A percentile compares a stretch with the other conserved stretches of the same genome.
Conservation (phyloP, 2,113 vertebrate species). For the Willisornis vidua region DNA sequence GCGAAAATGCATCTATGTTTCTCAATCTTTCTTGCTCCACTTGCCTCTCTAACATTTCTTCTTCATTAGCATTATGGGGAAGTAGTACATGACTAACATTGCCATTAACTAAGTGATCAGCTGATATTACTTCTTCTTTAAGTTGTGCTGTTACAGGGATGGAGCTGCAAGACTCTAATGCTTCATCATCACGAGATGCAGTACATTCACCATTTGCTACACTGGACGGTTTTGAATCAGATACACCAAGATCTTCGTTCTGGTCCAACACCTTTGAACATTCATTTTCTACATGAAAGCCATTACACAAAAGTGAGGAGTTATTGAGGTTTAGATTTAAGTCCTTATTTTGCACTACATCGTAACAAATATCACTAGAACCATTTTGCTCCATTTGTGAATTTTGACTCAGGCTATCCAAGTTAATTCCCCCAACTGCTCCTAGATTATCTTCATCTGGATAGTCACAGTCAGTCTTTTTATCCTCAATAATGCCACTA, state of each 20-base stretch:
- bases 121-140: conserved; percentile 64
- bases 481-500: conserved; percentile 70
- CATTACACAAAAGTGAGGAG: conserved; percentile 78
- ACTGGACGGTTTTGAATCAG: conserved; percentile 63
- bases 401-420: conserved; percentile 60
- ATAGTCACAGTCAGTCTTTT: conserved; percentile 76
- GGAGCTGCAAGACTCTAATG: conserved; percentile 73
- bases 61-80: conserved; percentile 76
- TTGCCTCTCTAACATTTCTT: conserved; percentile 75
- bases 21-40: conserved; percentile 78
- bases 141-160: conserved; percentile 75
- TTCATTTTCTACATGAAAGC: conserved; percentile 76
- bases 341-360: conserved; percentile 58
- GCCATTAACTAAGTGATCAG: conserved; percentile 83
- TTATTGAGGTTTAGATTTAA: conserved; percentile 57
- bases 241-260: conserved; percentile 58
- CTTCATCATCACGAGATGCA: conserved; percentile 60
- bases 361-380: conserved; percentile 81
- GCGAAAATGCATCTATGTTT: conserved; percentile 76
- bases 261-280: conserved; percentile 52
- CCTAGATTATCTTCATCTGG: conserved; percentile 82
- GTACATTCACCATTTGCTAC: conserved; percentile 73
- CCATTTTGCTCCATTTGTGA: conserved; percentile 79
- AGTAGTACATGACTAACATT: conserved; percentile 78
- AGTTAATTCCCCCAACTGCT: conserved; percentile 86